Percentiles rank a stretch among this genome's conserved stretches.
These are phyloP conservation scores for Stictocephala bisonia DNA, from an alignment of 2,888 invertebrate genomes.

Conservation along the genomic window DNA sequence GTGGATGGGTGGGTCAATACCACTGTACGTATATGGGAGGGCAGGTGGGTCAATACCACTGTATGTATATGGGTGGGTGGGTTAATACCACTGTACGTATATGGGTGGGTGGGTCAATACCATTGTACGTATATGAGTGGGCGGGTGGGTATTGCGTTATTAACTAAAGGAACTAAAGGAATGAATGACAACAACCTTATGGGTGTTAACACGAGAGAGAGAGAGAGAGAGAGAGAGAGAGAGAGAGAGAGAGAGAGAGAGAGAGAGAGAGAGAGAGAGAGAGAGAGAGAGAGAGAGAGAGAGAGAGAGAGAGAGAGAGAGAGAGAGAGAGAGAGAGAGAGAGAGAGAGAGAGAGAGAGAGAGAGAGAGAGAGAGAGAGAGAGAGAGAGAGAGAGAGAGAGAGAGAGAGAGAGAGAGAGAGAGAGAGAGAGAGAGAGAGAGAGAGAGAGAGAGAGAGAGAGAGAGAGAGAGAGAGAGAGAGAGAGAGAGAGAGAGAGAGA, in stretches of 20 bases:
- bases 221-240: background rate
- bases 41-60: too few relatives aligned
- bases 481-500: background rate
- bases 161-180: too few relatives aligned
- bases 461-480: background rate
- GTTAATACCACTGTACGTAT: too few relatives aligned
- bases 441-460: background rate
- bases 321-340: background rate
- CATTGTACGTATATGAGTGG: too few relatives aligned
- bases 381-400: background rate
- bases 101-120: too few relatives aligned
- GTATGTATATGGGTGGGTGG: too few relatives aligned
- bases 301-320: background rate
- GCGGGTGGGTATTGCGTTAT: too few relatives aligned
- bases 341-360: background rate
- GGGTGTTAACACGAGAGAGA: too few relatives aligned
- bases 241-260: background rate
- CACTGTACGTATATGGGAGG: too few relatives aligned
- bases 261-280: background rate
- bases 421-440: background rate
- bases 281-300: background rate
- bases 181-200: background rate
- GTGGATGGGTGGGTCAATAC: too few relatives aligned
- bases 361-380: background rate
- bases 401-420: background rate